These are phyloP conservation scores for Pachymerium ferrugineum DNA, from an alignment of 2,888 invertebrate genomes.

Conservation along the genomic window DNA sequence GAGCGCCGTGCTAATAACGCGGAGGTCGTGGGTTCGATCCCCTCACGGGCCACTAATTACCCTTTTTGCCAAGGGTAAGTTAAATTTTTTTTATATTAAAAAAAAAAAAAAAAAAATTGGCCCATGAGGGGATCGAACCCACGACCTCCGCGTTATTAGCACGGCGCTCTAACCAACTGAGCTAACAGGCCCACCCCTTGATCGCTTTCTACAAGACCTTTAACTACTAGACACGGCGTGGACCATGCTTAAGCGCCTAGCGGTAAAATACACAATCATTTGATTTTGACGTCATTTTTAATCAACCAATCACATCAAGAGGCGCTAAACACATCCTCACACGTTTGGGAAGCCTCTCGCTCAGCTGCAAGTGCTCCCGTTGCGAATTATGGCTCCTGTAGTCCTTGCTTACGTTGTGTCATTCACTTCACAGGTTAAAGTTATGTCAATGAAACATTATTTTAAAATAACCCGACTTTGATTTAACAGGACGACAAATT, in stretches of 20 bases:
- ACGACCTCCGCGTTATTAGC: slow-evolving; percentile 17
- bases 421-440: background rate
- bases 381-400: background rate
- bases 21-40: slow-evolving; percentile 16
- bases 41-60: background rate
- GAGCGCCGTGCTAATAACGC: slow-evolving; percentile 16
- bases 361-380: too few species aligned
- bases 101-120: background rate
- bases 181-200: background rate
- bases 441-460: too few species aligned
- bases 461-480: background rate
- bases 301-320: too few species aligned
- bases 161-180: slow-evolving; percentile 17
- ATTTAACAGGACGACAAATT: background rate
- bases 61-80: too few species aligned
- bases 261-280: too few species aligned
- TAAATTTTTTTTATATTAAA: too few species aligned
- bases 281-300: too few species aligned
- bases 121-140: slow-evolving; percentile 7
- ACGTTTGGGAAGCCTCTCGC: too few species aligned
- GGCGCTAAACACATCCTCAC: too few species aligned
- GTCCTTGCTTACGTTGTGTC: background rate
- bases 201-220: too few species aligned
- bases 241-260: too few species aligned
- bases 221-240: too few species aligned